These are phyloP conservation scores for Akabosia matsudoensis DNA, from an alignment of 1,140 invertebrate species.

Conservation along the genomic window DNA sequence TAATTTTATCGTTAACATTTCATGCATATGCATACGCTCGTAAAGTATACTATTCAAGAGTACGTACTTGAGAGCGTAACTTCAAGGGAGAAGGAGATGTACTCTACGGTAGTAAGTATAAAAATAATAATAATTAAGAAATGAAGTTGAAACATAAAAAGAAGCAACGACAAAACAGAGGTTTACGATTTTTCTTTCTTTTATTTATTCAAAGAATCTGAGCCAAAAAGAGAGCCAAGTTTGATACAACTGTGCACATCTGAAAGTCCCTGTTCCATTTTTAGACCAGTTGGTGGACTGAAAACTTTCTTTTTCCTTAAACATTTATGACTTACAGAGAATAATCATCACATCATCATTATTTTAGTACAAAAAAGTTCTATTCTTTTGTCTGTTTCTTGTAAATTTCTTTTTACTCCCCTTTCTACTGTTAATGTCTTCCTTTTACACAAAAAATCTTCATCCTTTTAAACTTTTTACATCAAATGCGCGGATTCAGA, in stretches of 20 bases:
- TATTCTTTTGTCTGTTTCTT: neutral
- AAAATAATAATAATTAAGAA: neutral
- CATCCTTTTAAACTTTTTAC: too few relatives aligned
- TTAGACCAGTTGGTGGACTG: neutral
- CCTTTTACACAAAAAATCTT: too few relatives aligned
- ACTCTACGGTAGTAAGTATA: neutral
- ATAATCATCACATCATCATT: constrained; percentile 12
- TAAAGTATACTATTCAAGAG: neutral
- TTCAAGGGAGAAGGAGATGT: neutral
- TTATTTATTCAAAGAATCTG: neutral
- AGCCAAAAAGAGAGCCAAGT: neutral
- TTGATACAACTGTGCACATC: neutral
- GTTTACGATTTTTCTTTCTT: constrained; percentile 10
- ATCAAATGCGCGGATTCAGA: neutral
- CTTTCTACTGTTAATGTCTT: neutral
- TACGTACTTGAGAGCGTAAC: neutral
- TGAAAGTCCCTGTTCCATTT: neutral
- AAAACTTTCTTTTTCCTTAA: constrained; percentile 7
- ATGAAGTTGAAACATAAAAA: neutral
- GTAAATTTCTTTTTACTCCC: neutral
- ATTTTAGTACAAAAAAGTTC: neutral
- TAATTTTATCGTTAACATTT: neutral
- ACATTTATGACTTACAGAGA: constrained; percentile 7
- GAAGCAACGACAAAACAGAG: neutral
- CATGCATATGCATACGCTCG: constrained; percentile 18